A percentile compares a stretch with the other conserved stretches of the same genome.
phyloP scores from a whole-genome alignment of 2,888 invertebrate species.

The Sphaerophoria taeniata region DNA sequence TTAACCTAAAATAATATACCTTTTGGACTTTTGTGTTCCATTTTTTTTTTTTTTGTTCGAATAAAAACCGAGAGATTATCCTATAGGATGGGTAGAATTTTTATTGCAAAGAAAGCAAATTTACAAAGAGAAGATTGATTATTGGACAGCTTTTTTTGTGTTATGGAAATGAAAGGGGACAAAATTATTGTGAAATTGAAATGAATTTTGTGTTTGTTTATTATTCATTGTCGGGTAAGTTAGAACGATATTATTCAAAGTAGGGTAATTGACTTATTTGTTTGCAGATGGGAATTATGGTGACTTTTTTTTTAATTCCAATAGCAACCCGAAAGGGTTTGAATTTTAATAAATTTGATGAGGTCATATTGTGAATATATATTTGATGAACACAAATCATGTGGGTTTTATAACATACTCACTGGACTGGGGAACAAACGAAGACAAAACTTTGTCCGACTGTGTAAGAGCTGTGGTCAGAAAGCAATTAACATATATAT shows the following conservation, averaged over 20 bases:
- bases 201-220: constrained; percentile 9
- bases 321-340: too few relatives aligned
- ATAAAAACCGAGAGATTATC: constrained; percentile 43
- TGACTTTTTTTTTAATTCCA: too few relatives aligned
- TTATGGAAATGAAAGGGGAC: constrained; percentile 6
- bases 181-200: neutral
- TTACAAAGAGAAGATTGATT: neutral
- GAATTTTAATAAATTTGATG: too few relatives aligned
- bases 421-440: too few relatives aligned
- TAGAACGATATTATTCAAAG: constrained; percentile 6
- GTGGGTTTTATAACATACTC: too few relatives aligned
- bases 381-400: too few relatives aligned
- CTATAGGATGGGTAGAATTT: constrained; percentile 21
- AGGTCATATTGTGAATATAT: too few relatives aligned
- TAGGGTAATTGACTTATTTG: neutral
- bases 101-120: too few relatives aligned
- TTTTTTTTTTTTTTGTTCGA: neutral
- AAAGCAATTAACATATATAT: too few relatives aligned
- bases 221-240: neutral
- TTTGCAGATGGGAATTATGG: too few relatives aligned
- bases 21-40: constrained; percentile 7
- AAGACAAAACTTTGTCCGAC: too few relatives aligned
- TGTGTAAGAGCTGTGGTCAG: too few relatives aligned
- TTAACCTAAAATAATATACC: constrained; percentile 27
- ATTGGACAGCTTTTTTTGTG: constrained; percentile 35